A percentile compares a stretch with the other conserved stretches of the same genome.
Evolutionary conservation across 2,797 vertebrate species (phyloP).

Genomic region (Lacerta bilineata): DNA sequence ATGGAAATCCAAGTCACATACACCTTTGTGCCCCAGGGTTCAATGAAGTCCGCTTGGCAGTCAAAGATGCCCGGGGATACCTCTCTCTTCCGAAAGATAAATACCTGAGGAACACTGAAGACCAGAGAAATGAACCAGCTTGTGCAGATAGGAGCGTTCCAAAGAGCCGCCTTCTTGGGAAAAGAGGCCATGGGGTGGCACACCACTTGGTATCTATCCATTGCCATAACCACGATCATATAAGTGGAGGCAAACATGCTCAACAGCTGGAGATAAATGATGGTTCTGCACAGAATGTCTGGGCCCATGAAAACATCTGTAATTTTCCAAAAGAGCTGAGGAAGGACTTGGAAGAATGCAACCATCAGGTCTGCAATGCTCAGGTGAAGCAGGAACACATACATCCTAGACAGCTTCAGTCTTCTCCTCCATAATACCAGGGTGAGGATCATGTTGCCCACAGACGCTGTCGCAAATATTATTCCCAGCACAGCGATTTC

Average conservation of each 20-base stretch:
- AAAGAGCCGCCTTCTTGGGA: conserved; percentile 75
- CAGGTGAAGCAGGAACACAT: conserved; percentile 80
- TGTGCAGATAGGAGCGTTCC: conserved; percentile 75
- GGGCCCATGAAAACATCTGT: conserved; percentile 77
- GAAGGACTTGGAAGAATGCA: conserved; percentile 79
- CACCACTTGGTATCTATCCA: conserved; percentile 75
- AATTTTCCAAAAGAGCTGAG: conserved; percentile 78
- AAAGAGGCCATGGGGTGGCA: conserved; percentile 77
- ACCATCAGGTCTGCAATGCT: conserved; percentile 76
- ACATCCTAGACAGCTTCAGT: conserved; percentile 75
- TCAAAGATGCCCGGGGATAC: conserved; percentile 75
- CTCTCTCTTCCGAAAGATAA: conserved; percentile 79
- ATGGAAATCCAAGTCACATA: conserved; percentile 78
- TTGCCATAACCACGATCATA: conserved; percentile 76
- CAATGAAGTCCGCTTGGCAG: conserved; percentile 77
- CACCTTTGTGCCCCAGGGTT: conserved; percentile 69
- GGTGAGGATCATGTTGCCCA: conserved; percentile 75
- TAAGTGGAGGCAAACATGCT: conserved; percentile 79
- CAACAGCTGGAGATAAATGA: conserved; percentile 77
- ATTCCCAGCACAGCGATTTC: conserved; percentile 75
- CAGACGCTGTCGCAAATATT: conserved; percentile 73
- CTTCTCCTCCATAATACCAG: conserved; percentile 74
- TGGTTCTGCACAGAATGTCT: conserved; percentile 75
- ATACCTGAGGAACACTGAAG: conserved; percentile 78
- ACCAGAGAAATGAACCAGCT: conserved; percentile 74